phyloP scores from a whole-genome alignment of 2,797 vertebrate species.

The Gymnoscopelus microlampas region DNA sequence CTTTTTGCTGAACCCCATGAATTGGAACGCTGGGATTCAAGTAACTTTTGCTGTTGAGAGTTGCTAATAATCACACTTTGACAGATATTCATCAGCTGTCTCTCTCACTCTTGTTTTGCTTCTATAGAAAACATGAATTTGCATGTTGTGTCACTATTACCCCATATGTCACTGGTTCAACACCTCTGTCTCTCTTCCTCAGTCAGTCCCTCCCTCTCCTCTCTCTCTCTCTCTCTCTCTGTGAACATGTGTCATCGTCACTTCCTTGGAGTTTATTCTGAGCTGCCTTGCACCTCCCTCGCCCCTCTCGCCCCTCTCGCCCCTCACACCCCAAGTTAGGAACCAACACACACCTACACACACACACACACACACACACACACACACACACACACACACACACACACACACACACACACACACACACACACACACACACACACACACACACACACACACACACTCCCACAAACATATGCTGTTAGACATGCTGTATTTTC shows the following conservation, averaged over 20 bases:
- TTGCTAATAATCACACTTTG: no score
- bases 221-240: conserved; percentile 27
- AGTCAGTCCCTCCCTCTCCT: conserved; percentile 62
- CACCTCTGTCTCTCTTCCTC: conserved; percentile 27
- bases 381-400: conserved; percentile 3
- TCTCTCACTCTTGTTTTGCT: conserved; percentile 32
- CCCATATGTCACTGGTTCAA: no score
- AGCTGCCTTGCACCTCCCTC: conserved; percentile 35
- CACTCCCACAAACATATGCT: no score
- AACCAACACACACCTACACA: conserved; percentile 1
- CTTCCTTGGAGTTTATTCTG: conserved; percentile 45
- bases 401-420: conserved; percentile 2
- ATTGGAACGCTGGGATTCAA: no score
- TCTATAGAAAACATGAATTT: conserved; percentile 45
- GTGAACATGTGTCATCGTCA: conserved; percentile 3
- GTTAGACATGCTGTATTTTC: not conserved
- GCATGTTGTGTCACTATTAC: not conserved
- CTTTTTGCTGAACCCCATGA: no score
- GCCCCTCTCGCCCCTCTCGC: conserved; percentile 17
- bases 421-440: conserved; percentile 2
- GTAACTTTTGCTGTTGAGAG: no score
- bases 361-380: conserved; percentile 1
- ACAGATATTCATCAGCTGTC: conserved; percentile 4
- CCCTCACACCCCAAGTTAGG: conserved; percentile 17
- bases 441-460: not conserved